These are phyloP conservation scores for Calliopum simillimum DNA, from an alignment of 2,888 invertebrate species.

Conservation along the genomic window DNA sequence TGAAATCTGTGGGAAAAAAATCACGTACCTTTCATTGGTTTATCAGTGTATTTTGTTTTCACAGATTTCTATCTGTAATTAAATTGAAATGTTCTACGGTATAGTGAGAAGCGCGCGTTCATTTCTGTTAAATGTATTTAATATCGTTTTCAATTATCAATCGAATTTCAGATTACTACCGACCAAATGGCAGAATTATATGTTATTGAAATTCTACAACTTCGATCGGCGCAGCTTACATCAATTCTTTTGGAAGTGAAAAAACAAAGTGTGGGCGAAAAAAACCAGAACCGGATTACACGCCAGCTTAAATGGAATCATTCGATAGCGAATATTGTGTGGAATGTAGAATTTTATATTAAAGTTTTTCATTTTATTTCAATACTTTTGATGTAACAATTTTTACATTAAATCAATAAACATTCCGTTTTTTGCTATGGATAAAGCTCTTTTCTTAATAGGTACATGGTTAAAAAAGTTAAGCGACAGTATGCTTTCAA, in stretches of 20 bases:
- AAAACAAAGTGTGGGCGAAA: background rate
- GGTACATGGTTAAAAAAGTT: too few species aligned
- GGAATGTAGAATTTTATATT: constrained; percentile 21
- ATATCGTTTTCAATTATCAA: constrained; percentile 31
- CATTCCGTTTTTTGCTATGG: too few species aligned
- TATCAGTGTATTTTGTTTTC: too few species aligned
- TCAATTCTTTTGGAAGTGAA: constrained; percentile 63
- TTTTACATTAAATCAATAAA: too few species aligned
- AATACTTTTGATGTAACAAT: background rate
- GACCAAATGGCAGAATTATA: constrained; percentile 65
- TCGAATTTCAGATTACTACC: constrained; percentile 57
- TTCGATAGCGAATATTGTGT: background rate
- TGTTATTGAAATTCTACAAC: constrained; percentile 60
- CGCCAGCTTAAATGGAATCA: background rate
- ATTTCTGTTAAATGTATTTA: constrained; percentile 16
- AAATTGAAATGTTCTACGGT: constrained; percentile 17
- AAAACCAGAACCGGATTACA: too few species aligned
- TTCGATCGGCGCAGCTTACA: constrained; percentile 63
- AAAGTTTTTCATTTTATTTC: background rate
- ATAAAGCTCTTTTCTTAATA: too few species aligned
- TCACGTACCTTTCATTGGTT: too few species aligned
- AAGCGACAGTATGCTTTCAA: too few species aligned
- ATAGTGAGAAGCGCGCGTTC: background rate
- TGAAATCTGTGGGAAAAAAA: constrained; percentile 22
- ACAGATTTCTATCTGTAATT: constrained; percentile 9